A percentile compares a stretch with the other conserved stretches of the same genome.
Conservation (phyloP, 2,797 vertebrate genomes). For the Melanotaenia parkinsoni region DNA sequence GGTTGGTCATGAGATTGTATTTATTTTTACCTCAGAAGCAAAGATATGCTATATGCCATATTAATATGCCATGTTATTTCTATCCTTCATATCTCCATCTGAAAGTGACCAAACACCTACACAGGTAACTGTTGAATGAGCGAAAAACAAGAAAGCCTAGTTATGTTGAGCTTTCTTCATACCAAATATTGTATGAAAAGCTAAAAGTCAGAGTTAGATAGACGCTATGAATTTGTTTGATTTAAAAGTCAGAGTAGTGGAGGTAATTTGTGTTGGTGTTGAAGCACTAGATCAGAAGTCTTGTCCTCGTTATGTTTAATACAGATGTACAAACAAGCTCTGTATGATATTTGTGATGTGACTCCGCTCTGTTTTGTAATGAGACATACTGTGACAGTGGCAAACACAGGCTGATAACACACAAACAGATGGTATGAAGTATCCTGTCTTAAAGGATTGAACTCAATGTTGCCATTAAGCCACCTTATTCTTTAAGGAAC, state of each 20-base stretch:
- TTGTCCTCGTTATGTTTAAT: not conserved
- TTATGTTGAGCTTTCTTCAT: not conserved
- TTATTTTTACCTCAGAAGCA: not conserved
- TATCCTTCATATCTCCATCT: not conserved
- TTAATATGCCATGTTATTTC: not conserved
- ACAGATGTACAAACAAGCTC: not conserved
- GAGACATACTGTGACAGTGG: constrained; percentile 17
- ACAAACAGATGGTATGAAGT: constrained; percentile 39
- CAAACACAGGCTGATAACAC: constrained; percentile 18
- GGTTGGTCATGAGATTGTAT: too few species aligned
- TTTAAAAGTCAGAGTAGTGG: too few species aligned
- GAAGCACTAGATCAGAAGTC: not conserved
- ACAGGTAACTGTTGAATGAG: not conserved
- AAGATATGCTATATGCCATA: not conserved
- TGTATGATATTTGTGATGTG: not conserved
- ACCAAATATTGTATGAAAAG: not conserved
- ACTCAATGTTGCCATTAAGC: constrained; percentile 30
- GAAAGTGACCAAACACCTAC: not conserved
- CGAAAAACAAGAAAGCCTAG: not conserved
- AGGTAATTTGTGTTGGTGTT: not conserved
- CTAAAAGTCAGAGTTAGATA: not conserved
- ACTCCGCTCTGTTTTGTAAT: constrained; percentile 18
- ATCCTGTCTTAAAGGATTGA: constrained; percentile 12
- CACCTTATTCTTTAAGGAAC: constrained; percentile 26
- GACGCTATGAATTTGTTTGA: too few species aligned